phyloP scores from a whole-genome alignment of 1,140 invertebrate genomes.

The Rhizoglyphus robini region DNA sequence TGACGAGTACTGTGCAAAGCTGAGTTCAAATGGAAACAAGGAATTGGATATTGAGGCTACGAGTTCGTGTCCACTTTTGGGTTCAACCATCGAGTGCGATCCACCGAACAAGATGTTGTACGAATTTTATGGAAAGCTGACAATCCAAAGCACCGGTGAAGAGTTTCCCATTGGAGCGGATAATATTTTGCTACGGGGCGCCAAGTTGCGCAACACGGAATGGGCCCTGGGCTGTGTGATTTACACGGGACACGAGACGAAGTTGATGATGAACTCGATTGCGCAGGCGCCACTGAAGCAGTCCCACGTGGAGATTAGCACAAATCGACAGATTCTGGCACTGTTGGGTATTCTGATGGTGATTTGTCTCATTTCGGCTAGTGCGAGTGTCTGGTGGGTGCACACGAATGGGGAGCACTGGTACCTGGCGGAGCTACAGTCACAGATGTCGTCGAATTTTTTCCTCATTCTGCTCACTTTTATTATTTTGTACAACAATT shows the following conservation, averaged over 20 bases:
- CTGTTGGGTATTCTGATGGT: slow-evolving; percentile 80
- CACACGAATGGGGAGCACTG: slow-evolving; percentile 30
- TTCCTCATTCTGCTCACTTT: slow-evolving; percentile 93
- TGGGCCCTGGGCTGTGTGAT: slow-evolving; percentile 84
- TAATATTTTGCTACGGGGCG: slow-evolving; percentile 81
- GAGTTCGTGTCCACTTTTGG: neutral
- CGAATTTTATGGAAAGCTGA: slow-evolving; percentile 85
- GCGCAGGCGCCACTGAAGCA: slow-evolving; percentile 67
- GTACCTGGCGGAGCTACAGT: slow-evolving; percentile 22
- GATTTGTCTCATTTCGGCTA: slow-evolving; percentile 72
- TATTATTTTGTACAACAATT: slow-evolving; percentile 98
- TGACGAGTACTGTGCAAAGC: neutral
- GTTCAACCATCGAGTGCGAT: slow-evolving; percentile 69
- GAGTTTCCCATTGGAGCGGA: slow-evolving; percentile 62
- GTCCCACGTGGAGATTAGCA: slow-evolving; percentile 82
- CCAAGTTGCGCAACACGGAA: slow-evolving; percentile 85
- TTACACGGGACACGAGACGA: slow-evolving; percentile 94
- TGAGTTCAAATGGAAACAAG: slow-evolving; percentile 24
- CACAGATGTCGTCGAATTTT: slow-evolving; percentile 47
- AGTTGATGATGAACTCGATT: slow-evolving; percentile 85
- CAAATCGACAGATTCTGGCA: slow-evolving; percentile 85
- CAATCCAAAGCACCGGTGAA: slow-evolving; percentile 47
- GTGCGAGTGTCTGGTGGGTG: slow-evolving; percentile 74
- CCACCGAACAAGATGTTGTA: slow-evolving; percentile 87
- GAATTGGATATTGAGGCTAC: neutral